These are phyloP conservation scores for Drosophila sordidapex DNA, from an alignment of 2,888 invertebrate species.

Conservation along the genomic window DNA sequence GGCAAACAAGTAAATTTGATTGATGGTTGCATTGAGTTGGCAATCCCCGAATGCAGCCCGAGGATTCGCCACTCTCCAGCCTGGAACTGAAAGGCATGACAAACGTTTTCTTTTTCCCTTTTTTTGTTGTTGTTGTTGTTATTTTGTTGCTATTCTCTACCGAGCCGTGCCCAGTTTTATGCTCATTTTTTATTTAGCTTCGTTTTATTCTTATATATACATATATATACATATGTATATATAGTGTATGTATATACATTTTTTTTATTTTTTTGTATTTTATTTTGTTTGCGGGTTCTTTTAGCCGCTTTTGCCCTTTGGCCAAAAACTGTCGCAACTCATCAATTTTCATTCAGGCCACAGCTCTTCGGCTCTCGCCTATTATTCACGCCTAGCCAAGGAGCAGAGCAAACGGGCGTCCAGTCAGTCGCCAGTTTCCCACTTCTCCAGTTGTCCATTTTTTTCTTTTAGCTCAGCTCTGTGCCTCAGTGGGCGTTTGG, in stretches of 20 bases:
- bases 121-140: not conserved
- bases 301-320: constrained; percentile 72
- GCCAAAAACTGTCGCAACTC: constrained; percentile 82
- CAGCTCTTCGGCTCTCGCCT: constrained; percentile 53
- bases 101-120: constrained; percentile 51
- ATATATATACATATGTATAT: not conserved
- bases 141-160: constrained; percentile 15
- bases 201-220: constrained; percentile 10
- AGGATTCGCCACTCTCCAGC: constrained; percentile 37
- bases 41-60: constrained; percentile 59
- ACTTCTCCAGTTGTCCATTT: constrained; percentile 9
- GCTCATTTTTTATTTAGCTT: constrained; percentile 4
- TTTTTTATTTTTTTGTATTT: not conserved
- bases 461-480: not conserved
- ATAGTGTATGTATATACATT: not conserved
- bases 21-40: constrained; percentile 74
- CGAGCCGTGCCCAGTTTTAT: constrained; percentile 45
- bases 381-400: constrained; percentile 73
- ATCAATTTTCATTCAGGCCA: constrained; percentile 77
- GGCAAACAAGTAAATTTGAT: constrained; percentile 60
- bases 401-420: constrained; percentile 43
- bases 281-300: constrained; percentile 44
- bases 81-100: constrained; percentile 62
- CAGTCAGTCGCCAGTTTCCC: constrained; percentile 5
- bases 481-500: constrained; percentile 32